Conservation (phyloP, 2,888 invertebrate genomes). For the Callosobruchus maculatus region DNA sequence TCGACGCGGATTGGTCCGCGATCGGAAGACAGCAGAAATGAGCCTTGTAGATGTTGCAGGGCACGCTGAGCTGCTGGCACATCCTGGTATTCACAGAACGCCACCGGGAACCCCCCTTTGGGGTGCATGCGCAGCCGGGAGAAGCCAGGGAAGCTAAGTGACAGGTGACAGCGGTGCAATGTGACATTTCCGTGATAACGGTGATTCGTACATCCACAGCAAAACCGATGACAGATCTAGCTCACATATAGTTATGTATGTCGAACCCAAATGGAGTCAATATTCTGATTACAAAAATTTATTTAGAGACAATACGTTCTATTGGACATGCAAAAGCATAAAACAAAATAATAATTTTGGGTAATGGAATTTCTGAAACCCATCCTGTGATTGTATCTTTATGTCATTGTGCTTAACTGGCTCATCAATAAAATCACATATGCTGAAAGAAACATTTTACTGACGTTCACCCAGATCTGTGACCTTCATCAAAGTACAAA, state of each 20-base stretch:
- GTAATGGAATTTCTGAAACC: too few relatives aligned
- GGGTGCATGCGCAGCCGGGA: conserved; percentile 92
- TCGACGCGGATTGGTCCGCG: conserved; percentile 98
- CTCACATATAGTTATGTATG: neutral
- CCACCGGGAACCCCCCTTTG: conserved; percentile 89
- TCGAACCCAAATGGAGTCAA: too few relatives aligned
- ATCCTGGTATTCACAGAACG: conserved; percentile 97
- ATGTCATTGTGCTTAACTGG: too few relatives aligned
- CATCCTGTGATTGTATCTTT: too few relatives aligned
- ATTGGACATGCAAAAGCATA: too few relatives aligned
- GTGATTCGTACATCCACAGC: neutral
- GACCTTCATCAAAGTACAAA: too few relatives aligned
- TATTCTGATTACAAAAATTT: too few relatives aligned
- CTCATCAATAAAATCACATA: too few relatives aligned
- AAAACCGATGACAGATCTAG: neutral
- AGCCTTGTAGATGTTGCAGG: conserved; percentile 92
- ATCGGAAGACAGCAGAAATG: conserved; percentile 91
- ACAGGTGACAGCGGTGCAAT: neutral
- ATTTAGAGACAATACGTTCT: too few relatives aligned
- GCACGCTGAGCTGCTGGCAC: conserved; percentile 88
- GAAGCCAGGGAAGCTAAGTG: conserved; percentile 95
- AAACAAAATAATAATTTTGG: too few relatives aligned
- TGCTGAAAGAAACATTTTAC: too few relatives aligned
- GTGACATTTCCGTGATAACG: neutral
- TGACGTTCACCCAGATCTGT: too few relatives aligned